Evolutionary conservation across 2,797 vertebrate genomes (phyloP), one percentile per base, ranked within the genome.

Genomic region (Coluber constrictor): DNA sequence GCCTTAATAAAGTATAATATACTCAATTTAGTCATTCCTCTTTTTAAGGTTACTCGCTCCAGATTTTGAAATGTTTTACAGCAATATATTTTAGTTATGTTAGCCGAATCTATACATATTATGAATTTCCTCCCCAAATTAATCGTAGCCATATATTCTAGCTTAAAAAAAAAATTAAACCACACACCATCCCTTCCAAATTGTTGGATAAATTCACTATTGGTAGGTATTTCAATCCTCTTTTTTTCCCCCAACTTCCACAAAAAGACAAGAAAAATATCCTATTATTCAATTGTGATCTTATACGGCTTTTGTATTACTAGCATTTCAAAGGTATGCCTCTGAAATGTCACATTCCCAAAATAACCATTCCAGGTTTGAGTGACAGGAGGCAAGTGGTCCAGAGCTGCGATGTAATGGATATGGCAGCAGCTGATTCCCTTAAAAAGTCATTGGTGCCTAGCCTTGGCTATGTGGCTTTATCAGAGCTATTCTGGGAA

Each of bases 401-500:
- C 97, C 98, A 98, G 98, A 98, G 96, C 98, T 97, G 97, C 96
- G 95, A 93, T 96, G 98, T 97, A 98, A 98, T 97, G 98, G 98
- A 99, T 98, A 98, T 96, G 97, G 96, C 96, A 96, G 97, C 98
- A 96, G 98, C 97, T 97, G 98, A 99, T 99, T 99, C 98, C 99
- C 99, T 99, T 99, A 99, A 99, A 99, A 99, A 99, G 99, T 98
- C 99, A 99, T 99, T 94, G 95, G 96, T 3, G 96, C 97, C 97
- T 97, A 97, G 98, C 98, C 98, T 97, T 96, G 98, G 97, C 98
- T 98, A 97, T 96, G 96, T 95, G 96, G 97, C 98, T 98, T 98
- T 98, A 98, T 99, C 98, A 99, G 98, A 96, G 98, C 98, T 99
- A 99, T 99, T 99, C 98, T 98, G 98, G 98, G 98, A 97, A 95